Conservation (phyloP, 2,113 vertebrate species). For the Colaptes auratus region DNA sequence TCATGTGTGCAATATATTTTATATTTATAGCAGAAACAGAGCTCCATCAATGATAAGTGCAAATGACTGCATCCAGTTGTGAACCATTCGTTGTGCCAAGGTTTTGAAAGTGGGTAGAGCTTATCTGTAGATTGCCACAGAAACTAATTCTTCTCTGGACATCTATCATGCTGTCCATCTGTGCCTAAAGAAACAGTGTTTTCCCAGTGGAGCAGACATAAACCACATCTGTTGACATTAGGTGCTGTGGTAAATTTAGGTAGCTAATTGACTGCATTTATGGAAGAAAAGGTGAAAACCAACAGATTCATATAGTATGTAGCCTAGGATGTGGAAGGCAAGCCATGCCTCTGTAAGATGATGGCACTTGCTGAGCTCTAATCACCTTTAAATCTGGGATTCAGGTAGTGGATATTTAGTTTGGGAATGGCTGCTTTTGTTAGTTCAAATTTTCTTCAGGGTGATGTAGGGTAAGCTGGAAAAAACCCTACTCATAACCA, state of each 20-base stretch:
- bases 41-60: not conserved
- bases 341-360: not conserved
- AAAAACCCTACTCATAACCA: not conserved
- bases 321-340: not conserved
- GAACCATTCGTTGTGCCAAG: not conserved
- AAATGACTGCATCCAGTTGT: not conserved
- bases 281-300: not conserved
- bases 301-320: not conserved
- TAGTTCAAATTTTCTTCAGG: not conserved
- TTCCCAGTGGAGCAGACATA: not conserved
- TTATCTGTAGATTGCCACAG: not conserved
- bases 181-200: not conserved
- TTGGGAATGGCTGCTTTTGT: not conserved
- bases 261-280: not conserved
- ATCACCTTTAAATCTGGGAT: not conserved
- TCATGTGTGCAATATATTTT: accelerated
- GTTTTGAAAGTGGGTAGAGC: not conserved
- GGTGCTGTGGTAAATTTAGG: not conserved
- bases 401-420: not conserved
- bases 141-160: not conserved
- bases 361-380: not conserved
- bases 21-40: not conserved
- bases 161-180: not conserved
- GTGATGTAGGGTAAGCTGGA: not conserved
- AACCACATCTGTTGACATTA: not conserved